phyloP scores from a whole-genome alignment of 2,113 vertebrate species.

The Tragelaphus strepsiceros region DNA sequence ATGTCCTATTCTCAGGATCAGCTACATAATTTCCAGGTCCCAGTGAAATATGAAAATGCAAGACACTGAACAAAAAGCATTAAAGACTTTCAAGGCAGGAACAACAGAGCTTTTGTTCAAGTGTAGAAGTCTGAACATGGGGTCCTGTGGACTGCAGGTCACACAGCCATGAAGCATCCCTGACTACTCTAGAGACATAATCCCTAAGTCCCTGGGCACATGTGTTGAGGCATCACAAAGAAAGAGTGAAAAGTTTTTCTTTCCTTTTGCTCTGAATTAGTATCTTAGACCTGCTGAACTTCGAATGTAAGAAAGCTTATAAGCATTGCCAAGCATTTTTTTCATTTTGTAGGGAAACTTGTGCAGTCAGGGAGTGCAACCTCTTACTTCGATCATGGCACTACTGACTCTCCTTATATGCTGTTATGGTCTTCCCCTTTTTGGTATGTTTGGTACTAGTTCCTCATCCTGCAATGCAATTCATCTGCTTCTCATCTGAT shows the following conservation, averaged over 20 bases:
- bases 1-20: neutral
- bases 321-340: neutral
- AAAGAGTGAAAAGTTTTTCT: neutral
- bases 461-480: neutral
- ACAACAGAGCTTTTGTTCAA: neutral
- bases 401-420: neutral
- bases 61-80: neutral
- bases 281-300: neutral
- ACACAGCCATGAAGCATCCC: accelerated
- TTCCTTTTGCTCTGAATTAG: neutral
- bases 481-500: neutral
- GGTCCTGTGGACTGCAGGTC: accelerated
- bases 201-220: neutral
- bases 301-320: neutral
- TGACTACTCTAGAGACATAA: neutral
- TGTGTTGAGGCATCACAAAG: neutral
- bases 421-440: neutral
- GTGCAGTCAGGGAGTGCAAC: accelerated
- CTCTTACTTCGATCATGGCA: neutral
- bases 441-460: neutral
- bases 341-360: neutral
- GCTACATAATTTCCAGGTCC: neutral
- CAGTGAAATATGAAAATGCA: neutral
- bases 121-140: neutral
- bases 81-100: neutral